Percentiles rank a stretch among this genome's conserved stretches.
These are phyloP conservation scores for Adela reaumurella DNA, from an alignment of 2,888 invertebrate genomes.

Conservation along the genomic window DNA sequence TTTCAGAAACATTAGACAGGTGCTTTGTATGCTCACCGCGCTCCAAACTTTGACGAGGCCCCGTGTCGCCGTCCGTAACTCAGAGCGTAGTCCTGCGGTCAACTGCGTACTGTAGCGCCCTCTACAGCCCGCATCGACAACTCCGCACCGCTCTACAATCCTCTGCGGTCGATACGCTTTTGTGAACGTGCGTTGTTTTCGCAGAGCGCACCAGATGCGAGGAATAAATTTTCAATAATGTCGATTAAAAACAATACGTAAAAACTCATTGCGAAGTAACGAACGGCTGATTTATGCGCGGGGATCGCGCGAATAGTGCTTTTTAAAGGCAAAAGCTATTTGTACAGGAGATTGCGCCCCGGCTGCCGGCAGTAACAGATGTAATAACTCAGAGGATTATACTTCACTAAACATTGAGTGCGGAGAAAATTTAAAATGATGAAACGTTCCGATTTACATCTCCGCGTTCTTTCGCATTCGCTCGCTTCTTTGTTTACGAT, in stretches of 20 bases:
- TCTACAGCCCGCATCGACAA: too few relatives aligned
- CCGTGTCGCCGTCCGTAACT: too few relatives aligned
- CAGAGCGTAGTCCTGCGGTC: too few relatives aligned
- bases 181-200: conserved; percentile 4
- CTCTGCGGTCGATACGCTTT: conserved; percentile 1
- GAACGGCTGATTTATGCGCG: conserved; percentile 7
- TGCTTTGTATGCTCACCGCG: too few relatives aligned
- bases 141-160: too few relatives aligned
- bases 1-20: too few relatives aligned
- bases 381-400: conserved; percentile 20
- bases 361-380: conserved; percentile 14
- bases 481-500: too few relatives aligned
- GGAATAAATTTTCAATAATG: conserved; percentile 8
- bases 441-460: background rate
- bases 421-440: background rate
- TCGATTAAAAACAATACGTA: conserved; percentile 4
- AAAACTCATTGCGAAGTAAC: conserved; percentile 8
- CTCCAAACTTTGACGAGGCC: too few relatives aligned
- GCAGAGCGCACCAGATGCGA: conserved; percentile 4
- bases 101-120: too few relatives aligned
- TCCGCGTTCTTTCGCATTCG: too few relatives aligned
- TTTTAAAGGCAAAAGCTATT: conserved; percentile 4
- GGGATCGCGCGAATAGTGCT: conserved; percentile 3
- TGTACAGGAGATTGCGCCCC: conserved; percentile 4
- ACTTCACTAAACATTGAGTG: background rate